Conservation (phyloP, 2,888 invertebrate species). For the Leucozona laternaria region DNA sequence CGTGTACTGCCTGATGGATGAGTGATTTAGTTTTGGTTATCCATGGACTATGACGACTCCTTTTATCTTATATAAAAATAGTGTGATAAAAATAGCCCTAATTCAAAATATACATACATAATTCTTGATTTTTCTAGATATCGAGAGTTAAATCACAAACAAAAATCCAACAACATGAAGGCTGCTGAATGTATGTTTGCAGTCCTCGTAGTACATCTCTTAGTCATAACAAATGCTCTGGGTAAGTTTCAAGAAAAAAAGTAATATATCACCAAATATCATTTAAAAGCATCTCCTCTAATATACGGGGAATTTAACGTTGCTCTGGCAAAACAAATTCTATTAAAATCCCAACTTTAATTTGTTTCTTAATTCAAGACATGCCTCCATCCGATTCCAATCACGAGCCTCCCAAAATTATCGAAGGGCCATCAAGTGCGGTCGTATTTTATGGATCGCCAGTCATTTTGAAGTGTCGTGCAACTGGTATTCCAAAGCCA, state of each 20-base stretch:
- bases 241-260: neutral
- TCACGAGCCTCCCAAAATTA: slow-evolving; percentile 84
- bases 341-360: too few relatives aligned
- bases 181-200: neutral
- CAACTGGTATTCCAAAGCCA: slow-evolving; percentile 93
- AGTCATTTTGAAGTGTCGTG: slow-evolving; percentile 93
- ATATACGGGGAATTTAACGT: neutral
- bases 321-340: too few relatives aligned
- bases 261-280: neutral
- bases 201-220: neutral
- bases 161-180: neutral
- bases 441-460: slow-evolving; percentile 93
- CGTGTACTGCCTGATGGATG: too few relatives aligned
- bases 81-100: too few relatives aligned
- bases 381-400: fast-evolving
- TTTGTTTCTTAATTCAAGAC: neutral
- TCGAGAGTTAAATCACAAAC: neutral
- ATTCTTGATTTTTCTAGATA: neutral
- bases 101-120: too few relatives aligned
- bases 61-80: too few relatives aligned
- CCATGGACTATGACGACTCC: too few relatives aligned
- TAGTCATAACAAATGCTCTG: neutral
- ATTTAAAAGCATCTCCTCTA: neutral
- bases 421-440: slow-evolving; percentile 91
- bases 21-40: too few relatives aligned